Evolutionary conservation across 2,113 vertebrate genomes (phyloP), one percentile per base, ranked within the genome.

Genomic region (pig (Sus scrofa)): DNA sequence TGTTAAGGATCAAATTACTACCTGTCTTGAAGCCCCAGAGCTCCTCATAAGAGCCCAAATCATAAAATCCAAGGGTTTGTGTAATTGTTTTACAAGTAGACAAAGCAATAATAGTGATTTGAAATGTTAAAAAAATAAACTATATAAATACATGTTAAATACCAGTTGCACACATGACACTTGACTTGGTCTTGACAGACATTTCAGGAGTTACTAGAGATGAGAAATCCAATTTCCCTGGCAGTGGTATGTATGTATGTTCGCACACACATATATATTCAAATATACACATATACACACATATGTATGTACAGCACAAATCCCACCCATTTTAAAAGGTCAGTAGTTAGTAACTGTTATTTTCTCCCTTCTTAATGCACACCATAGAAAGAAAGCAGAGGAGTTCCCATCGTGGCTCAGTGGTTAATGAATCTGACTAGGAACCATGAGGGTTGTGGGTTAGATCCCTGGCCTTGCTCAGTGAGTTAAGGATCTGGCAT

Each of bases 51-150:
- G 13, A 92, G 52, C 30, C 34, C 74, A 95, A n/a, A 83, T 62
- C 39, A 65, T 56, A 90, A 71, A 91, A 82, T 11, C 18, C 74
- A 58, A 81, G 8, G 20, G 18, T 30, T 54, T 67, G 4, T 87
- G 5, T 82, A 67, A 96, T 54, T 71, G 10, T 78, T 77, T 83
- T 83, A 9, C n/a, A 92, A 81, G 34, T 52, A 52, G 14, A 52
- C 77, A 89, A 58, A 82, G 24, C 11, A 83, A 9, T 77, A 58
- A 71, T 24, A 67, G 32, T 93, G 19, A 95, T 73, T 60, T 73
- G 20, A 96, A 90, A 70, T 37, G 12, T 83, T 71, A 71, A 70
- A 93, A 10, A 30, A 81, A 54, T 92, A 90, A 93, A 84, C 87
- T 90, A 8, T 30, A 2, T 63, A 93, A 86, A 82, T 81, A 73